Conservation (phyloP, 2,113 vertebrate species). For the Apaloderma vittatum region DNA sequence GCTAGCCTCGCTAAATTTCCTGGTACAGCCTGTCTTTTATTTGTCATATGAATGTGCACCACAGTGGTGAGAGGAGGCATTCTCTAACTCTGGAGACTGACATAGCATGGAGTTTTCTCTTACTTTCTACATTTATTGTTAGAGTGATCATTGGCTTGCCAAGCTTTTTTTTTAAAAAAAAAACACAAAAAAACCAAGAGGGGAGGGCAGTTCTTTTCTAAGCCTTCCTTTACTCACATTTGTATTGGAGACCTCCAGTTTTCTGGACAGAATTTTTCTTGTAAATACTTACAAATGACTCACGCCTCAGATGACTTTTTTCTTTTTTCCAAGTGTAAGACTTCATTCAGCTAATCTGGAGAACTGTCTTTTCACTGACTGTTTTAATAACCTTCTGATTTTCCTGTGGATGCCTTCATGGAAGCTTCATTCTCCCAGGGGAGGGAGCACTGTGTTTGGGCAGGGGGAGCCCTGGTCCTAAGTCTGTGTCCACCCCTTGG, state of each 20-base stretch:
- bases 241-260: background rate
- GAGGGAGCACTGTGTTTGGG: background rate
- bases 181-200: background rate
- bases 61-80: background rate
- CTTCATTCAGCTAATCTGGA: background rate
- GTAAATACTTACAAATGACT: background rate
- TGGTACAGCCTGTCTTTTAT: background rate
- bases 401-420: rapidly evolving
- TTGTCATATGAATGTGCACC: background rate
- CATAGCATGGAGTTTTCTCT: background rate
- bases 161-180: background rate
- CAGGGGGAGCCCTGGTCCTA: background rate
- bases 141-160: background rate
- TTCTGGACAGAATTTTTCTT: background rate
- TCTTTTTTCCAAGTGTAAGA: background rate
- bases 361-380: background rate
- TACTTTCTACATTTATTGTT: background rate
- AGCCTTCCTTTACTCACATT: background rate
- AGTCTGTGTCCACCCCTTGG: background rate
- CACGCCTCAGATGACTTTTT: background rate
- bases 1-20: background rate
- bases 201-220: background rate
- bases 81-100: background rate
- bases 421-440: background rate
- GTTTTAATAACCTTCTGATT: background rate